Base-by-base conservation (phyloP, 2,888 invertebrate species). In the Agelastica alni region DNA sequence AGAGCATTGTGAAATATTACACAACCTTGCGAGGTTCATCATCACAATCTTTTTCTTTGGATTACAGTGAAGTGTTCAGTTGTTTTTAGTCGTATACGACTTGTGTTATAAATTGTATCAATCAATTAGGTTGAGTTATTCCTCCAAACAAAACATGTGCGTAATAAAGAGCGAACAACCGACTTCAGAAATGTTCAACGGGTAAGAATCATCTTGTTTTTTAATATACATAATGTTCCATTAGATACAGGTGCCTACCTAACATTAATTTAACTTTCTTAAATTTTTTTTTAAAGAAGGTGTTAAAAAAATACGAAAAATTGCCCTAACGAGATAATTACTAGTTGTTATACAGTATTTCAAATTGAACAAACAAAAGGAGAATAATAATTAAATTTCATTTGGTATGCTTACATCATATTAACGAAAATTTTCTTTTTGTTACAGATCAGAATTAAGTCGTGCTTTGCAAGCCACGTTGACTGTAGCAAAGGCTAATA, bases 401-500 rank as follows among this genome's bases (percentile, higher is more conserved):
- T n/a, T n/a, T n/a, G n/a, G n/a, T n/a, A n/a, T n/a, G n/a, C n/a
- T n/a, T n/a, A n/a, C 2, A 26, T 51, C 14, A 20, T 32, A 13
- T 14, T 49, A 32, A 41, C 37, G 14, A 31, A 2, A 39, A 9
- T 12, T 47, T 39, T 57, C 16, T 51, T 32, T 58, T 66, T 72
- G 64, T 75, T 76, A 10, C 68, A 79, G 66, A 75, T 82, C 78
- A 68, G 76, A 79, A 53, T 73, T 83, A 58, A 79, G 81, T 34
- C 76, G 78, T 32, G 79, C 81, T 55, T 79, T 84, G 62, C 79
- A 78, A 53, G 78, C 80, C n/a, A 81, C 83, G 57, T 75, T 84
- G 4, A 75, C 79, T 20, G 74, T 78, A 46, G 84, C 84, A 4
- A 79, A 78, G 60, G 74, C 77, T 41, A 84, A 84, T 69, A 79